These are phyloP conservation scores for Orycteropus afer DNA, from an alignment of 2,113 vertebrate genomes.

Conservation along the genomic window DNA sequence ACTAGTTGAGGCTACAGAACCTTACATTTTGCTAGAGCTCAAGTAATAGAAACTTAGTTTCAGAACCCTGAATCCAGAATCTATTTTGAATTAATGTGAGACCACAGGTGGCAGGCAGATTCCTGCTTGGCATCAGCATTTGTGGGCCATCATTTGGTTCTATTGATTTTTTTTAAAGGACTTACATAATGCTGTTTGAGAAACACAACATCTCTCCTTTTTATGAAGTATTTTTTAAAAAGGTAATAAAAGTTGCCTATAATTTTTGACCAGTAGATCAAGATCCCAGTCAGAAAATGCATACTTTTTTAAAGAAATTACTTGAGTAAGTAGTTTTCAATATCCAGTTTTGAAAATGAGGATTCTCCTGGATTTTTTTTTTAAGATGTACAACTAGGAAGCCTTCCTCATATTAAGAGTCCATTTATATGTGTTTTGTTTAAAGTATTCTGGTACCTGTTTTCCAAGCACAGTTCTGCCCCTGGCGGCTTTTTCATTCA, in stretches of 20 bases:
- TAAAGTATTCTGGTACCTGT: slow-evolving; percentile 13
- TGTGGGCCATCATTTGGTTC: slow-evolving; percentile 64
- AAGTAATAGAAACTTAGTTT: slow-evolving; percentile 84
- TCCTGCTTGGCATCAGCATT: slow-evolving; percentile 62
- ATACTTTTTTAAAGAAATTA: slow-evolving; percentile 73
- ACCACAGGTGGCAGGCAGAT: slow-evolving; percentile 71
- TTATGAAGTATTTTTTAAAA: slow-evolving; percentile 58
- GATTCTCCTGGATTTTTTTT: slow-evolving; percentile 75
- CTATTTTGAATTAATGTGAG: slow-evolving; percentile 75
- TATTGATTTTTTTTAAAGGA: slow-evolving; percentile 40
- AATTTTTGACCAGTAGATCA: slow-evolving; percentile 72
- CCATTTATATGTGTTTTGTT: slow-evolving; percentile 49
- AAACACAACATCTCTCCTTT: slow-evolving; percentile 69
- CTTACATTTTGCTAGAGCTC: slow-evolving; percentile 87
- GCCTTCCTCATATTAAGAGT: slow-evolving; percentile 59
- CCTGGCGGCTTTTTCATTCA: slow-evolving; percentile 59
- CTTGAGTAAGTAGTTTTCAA: slow-evolving; percentile 73
- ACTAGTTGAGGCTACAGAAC: slow-evolving; percentile 91
- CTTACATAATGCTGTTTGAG: slow-evolving; percentile 71
- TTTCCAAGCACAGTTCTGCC: slow-evolving; percentile 71
- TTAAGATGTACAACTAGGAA: slow-evolving; percentile 72
- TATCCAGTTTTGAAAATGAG: slow-evolving; percentile 72
- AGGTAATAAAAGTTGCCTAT: slow-evolving; percentile 68
- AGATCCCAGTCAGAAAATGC: slow-evolving; percentile 66
- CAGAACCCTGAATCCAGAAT: slow-evolving; percentile 73